A percentile compares a stretch with the other conserved stretches of the same genome.
Evolutionary conservation across 2,113 vertebrate genomes (phyloP).

Genomic region (Oncorhynchus nerka): DNA sequence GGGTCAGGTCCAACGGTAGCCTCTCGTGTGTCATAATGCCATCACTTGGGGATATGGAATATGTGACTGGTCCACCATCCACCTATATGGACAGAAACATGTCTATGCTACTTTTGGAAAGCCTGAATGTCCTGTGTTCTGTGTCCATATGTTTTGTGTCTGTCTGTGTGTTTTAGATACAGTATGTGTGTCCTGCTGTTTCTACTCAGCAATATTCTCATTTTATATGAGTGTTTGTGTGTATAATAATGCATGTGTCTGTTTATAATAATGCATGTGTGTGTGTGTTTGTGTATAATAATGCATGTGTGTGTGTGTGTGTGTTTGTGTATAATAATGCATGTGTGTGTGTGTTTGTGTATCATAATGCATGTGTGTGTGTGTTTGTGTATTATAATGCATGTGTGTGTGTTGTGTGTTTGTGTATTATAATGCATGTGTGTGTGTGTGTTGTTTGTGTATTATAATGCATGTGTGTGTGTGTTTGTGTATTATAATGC

Average conservation of each 20-base stretch:
- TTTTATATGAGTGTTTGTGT: conserved; percentile 15
- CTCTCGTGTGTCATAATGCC: conserved; percentile 34
- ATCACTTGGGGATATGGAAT: conserved; percentile 17
- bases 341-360: not conserved
- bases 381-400: not conserved
- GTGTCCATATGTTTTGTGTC: not conserved
- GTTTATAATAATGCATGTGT: not conserved
- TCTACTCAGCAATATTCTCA: not conserved
- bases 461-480: not conserved
- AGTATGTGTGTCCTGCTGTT: too few species aligned
- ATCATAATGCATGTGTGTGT: conserved; percentile 5
- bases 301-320: conserved; percentile 5
- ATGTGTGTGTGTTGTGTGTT: not conserved
- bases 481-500: too few species aligned
- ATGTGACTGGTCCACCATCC: too few species aligned
- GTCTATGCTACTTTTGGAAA: too few species aligned
- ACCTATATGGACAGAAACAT: too few species aligned
- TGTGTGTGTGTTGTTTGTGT: not conserved
- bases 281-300: not conserved
- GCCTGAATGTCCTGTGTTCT: not conserved
- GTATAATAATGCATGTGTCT: conserved; percentile 1
- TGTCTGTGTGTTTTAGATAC: not conserved
- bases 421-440: conserved; percentile 7
- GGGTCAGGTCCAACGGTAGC: conserved; percentile 19
- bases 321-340: not conserved